Conservation (phyloP, 2,797 vertebrate genomes). For the Sebastes cheni region DNA sequence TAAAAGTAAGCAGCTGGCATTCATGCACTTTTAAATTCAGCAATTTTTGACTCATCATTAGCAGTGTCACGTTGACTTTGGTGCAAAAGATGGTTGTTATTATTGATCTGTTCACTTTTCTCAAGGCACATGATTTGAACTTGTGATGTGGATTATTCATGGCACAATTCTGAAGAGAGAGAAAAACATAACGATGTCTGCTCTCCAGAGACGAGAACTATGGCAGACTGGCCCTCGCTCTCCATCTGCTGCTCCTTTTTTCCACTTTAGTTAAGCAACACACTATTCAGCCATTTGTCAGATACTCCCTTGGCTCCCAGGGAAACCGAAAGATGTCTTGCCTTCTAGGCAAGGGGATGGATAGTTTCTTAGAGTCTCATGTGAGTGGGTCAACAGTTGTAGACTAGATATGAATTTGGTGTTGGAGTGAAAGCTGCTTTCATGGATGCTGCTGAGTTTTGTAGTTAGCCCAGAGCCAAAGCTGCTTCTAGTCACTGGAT, state of each 20-base stretch:
- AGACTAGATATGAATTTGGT: neutral
- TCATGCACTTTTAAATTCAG: neutral
- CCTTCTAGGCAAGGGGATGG: neutral
- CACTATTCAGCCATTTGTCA: neutral
- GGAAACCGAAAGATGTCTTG: neutral
- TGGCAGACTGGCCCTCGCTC: neutral
- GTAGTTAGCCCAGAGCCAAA: neutral
- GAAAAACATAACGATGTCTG: neutral
- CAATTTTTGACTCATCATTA: neutral
- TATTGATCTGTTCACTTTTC: slow-evolving; percentile 1
- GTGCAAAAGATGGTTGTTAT: neutral
- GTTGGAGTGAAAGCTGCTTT: neutral
- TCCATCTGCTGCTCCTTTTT: neutral
- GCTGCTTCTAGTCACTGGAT: neutral
- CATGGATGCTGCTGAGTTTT: neutral
- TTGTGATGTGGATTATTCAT: slow-evolving; percentile 8
- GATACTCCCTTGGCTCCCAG: neutral
- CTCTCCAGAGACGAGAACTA: neutral
- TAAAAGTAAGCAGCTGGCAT: neutral
- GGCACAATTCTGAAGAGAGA: neutral
- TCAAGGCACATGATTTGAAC: neutral
- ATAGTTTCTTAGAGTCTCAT: neutral
- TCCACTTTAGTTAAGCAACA: neutral
- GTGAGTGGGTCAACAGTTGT: neutral
- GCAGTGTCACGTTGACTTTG: neutral